Evolutionary conservation across 2,797 vertebrate genomes (phyloP), one percentile per base, ranked within the genome.

Genomic region (Neosilurus hyrtlii): DNA sequence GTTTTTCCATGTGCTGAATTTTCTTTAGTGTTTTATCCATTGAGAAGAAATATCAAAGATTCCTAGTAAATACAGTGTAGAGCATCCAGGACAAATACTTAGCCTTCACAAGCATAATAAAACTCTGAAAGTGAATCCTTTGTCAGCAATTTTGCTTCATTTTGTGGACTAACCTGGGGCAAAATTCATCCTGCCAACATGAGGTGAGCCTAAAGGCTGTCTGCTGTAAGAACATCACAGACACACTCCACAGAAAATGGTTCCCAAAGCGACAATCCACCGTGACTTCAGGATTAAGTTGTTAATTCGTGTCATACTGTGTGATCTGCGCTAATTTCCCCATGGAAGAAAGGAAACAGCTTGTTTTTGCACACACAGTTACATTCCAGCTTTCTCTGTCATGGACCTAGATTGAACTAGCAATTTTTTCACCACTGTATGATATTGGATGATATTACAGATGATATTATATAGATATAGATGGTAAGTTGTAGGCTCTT

Each of bases 251-350:
- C 15, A n/a, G 78, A 66, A 85, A 63, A 37, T 54, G 79, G 61
- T 24, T 83, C 86, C 84, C 82, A 66, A 62, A 82, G 84, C 84
- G 66, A 11, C 54, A 61, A 70, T 81, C 77, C 65, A 72, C 26
- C 30, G 61, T 82, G 83, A 70, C 82, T 84, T 52, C 86, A 90
- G 90, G 92, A 93, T 93, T 93, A 93, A 88, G 79, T 85, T 85
- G 87, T 90, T 92, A 92, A 93, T 93, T 93, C 90, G 90, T 90
- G 89, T 92, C 91, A 92, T 91, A 89, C 89, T 72, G 88, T 87
- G 89, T 91, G 86, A 84, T 88, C 87, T 86, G 88, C 84, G 89
- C 92, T 91, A 93, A 92, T 93, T 93, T 93, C 92, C 93, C 74
- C 84, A 54, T 90, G 93, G 91, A 90, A 88, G 91, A 86, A 49